These are phyloP conservation scores for Sylvietta virens DNA, from an alignment of 2,113 vertebrate genomes.

Conservation along the genomic window DNA sequence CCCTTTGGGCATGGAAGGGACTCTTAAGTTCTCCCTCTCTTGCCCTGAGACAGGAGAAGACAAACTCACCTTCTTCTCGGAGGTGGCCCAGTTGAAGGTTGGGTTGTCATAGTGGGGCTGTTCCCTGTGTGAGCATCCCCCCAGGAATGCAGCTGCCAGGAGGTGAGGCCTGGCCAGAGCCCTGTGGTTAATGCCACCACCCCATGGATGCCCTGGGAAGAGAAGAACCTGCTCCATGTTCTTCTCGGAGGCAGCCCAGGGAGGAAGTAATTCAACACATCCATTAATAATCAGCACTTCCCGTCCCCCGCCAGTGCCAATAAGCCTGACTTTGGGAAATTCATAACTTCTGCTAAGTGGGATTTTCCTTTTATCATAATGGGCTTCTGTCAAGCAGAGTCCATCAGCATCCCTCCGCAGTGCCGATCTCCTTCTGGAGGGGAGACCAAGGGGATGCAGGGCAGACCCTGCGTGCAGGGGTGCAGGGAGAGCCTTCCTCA, in stretches of 20 bases:
- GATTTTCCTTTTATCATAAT: not conserved
- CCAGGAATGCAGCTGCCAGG: not conserved
- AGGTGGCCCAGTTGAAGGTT: accelerated
- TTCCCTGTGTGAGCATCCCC: accelerated
- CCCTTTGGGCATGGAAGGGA: not conserved
- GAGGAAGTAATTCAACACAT: not conserved
- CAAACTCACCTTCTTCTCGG: not conserved
- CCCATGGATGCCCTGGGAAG: not conserved
- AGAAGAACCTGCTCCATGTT: not conserved
- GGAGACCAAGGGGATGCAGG: not conserved
- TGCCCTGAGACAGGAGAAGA: not conserved
- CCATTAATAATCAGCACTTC: not conserved
- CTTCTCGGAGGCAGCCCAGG: not conserved
- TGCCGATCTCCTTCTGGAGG: not conserved
- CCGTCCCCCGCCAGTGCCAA: not conserved
- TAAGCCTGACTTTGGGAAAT: not conserved
- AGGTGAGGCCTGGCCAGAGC: not conserved
- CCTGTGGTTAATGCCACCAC: not conserved
- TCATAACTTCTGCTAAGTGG: not conserved
- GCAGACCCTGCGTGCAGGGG: not conserved
- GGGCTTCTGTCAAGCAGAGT: not conserved
- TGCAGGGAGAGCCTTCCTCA: not conserved
- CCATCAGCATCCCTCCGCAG: not conserved
- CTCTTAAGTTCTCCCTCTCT: not conserved
- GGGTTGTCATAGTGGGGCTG: accelerated